Evolutionary conservation across 1,140 invertebrate genomes (phyloP), one percentile per base, ranked within the genome.

Genomic region (Bombus confusus): DNA sequence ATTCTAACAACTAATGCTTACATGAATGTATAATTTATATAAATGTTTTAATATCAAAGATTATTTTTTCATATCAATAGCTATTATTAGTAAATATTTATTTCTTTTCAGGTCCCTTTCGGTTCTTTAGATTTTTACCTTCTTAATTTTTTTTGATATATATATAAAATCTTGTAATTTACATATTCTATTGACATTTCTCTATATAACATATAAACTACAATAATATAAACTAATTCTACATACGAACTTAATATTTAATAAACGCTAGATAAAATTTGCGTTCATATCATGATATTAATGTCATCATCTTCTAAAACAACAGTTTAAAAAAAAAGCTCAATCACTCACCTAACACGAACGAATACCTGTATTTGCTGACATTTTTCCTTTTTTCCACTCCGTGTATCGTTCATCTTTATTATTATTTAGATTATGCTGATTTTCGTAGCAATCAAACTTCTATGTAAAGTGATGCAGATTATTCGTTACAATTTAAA

Each of bases 311-410:
- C 31, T 68, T 22, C 18, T 37, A 9, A 34, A 68, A 73, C 43
- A 43, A 73, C 18, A 41, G 28, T 47, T n/a, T 52, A 2, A n/a
- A 73, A 10, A 13, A 18, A 73, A 39, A 15, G 31, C 1, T 43
- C 2, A n/a, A n/a, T 74, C 25, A 74, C n/a, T 59, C 12, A 59
- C 52, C 52, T 76, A 37, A 76, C 22, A 62, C 52, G 74, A 37
- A 59, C 47, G 10, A 76, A 76, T 59, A 76, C 74, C 22, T 76
- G 52, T 34, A 76, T 57, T 2, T 76, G 74, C 15, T 76, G 74
- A 76, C 52, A 34, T 31, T 34, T 57, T 15, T 57, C 74, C 6
- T 76, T 76, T 15, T 1, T 76, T 28, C 47, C 31, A 28, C 10
- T 5, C 4, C 34, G 31, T 37, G 34, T 76, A n/a, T 76, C 52